Percentiles rank a stretch among this genome's conserved stretches.
phyloP scores from a whole-genome alignment of 1,140 invertebrate species.

The Rhopalosiphum padi region DNA sequence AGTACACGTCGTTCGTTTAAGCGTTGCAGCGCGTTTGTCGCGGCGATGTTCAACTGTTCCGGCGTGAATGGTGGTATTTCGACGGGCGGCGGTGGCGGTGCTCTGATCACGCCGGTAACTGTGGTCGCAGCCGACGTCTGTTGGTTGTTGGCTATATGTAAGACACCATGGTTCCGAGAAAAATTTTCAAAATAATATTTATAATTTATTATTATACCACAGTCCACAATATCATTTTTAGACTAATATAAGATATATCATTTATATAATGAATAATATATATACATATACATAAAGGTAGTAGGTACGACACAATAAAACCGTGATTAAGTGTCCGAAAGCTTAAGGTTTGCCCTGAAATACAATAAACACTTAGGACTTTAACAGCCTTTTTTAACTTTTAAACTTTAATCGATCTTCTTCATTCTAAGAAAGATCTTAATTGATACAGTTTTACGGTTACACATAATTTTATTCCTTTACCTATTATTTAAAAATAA shows the following conservation, averaged over 20 bases:
- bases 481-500: background rate
- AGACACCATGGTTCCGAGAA: background rate
- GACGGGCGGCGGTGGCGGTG: constrained; percentile 63
- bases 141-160: background rate
- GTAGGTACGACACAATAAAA: background rate
- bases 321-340: background rate
- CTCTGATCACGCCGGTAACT: constrained; percentile 62
- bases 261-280: too few species aligned
- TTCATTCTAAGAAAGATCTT: background rate
- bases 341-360: background rate
- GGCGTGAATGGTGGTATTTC: constrained; percentile 62
- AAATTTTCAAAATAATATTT: background rate
- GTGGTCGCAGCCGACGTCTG: background rate
- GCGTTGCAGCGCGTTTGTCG: constrained; percentile 60
- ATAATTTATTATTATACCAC: background rate
- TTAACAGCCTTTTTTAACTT: too few species aligned
- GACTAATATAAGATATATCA: background rate
- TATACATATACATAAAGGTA: too few species aligned
- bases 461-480: background rate
- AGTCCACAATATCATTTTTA: background rate
- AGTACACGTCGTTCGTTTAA: constrained; percentile 61
- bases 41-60: constrained; percentile 62
- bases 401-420: background rate
- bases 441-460: background rate
- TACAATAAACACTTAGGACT: background rate